Conservation (phyloP, 2,113 vertebrate genomes). For the Callorhinus ursinus region DNA sequence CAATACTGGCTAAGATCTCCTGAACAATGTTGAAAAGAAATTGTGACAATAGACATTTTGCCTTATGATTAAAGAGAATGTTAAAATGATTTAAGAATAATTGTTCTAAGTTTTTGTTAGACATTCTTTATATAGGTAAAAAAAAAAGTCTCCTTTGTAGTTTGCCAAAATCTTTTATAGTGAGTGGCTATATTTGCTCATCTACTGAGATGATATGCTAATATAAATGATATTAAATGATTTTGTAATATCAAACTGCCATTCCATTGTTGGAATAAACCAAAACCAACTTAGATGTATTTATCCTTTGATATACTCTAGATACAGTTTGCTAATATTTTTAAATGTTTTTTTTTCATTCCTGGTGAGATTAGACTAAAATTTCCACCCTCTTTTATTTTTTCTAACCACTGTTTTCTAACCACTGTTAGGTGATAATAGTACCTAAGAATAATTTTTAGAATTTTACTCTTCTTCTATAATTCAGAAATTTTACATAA, state of each 20-base stretch:
- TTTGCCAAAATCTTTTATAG: background rate
- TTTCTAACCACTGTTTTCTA: background rate
- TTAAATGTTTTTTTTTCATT: background rate
- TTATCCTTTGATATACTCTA: background rate
- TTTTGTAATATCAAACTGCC: background rate
- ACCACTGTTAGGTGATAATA: background rate
- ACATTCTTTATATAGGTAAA: background rate
- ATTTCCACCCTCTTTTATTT: background rate
- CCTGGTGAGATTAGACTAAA: background rate
- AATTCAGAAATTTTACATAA: background rate
- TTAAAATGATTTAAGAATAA: background rate
- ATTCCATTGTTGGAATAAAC: background rate
- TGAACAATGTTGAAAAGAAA: background rate
- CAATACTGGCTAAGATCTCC: background rate
- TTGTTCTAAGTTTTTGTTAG: background rate
- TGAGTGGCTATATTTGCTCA: background rate
- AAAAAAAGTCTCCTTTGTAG: background rate
- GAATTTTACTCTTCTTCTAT: background rate
- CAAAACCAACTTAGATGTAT: background rate
- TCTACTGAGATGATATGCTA: background rate
- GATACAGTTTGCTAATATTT: constrained; percentile 2
- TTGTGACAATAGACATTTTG: background rate
- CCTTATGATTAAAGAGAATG: background rate
- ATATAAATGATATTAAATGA: background rate
- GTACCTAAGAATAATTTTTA: background rate